Base-by-base conservation (phyloP, 2,797 vertebrate genomes). In the Galaxias olidus region DNA sequence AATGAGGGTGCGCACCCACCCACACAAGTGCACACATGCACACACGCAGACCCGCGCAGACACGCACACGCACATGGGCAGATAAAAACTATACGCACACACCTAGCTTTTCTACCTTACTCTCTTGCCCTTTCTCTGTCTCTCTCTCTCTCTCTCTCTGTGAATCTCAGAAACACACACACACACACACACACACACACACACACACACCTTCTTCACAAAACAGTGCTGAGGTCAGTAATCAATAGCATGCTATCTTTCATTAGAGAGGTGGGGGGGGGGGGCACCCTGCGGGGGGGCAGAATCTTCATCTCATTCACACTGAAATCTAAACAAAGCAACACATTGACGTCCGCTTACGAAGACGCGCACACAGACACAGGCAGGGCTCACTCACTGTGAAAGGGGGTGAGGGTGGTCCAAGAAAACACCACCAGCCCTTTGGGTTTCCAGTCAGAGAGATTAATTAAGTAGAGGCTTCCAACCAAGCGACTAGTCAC, bases 241-340 rank as follows among this genome's bases (percentile, higher is more conserved):
- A 89, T 88, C 71, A 67, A 88, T 87, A 72, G 82, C 82, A 74
- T 73, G 63, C 72, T 73, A 52, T 69, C 73, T 65, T 72, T 80
- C 83, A 81, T 81, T 86, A 85, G 59, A 83, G 68, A 78, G 69
- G 57, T 68, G 79, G 68, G 81, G 80, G 68, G 81, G 80, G 30
- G 84, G 81, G 84, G 72, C 66, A 66, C 74, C 85, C 86, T 78
- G 81, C 59, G 61, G 86, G 75, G 75, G 72, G 81, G 74, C 64
- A 78, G 62, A 74, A 65, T 69, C 69, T 77, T 85, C 66, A 78
- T 84, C 69, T 81, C 74, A 81, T 84, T 80, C 77, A 70, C 61
- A 51, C 72, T 57, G 51, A 45, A 30, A 30, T 30, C 30, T 6
- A 30, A 2, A 30, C 30, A 30, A 30, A 30, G 30, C 30, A 30